Evolutionary conservation across 2,888 invertebrate genomes (phyloP).

Genomic region (Lepeophtheirus nordmannii): DNA sequence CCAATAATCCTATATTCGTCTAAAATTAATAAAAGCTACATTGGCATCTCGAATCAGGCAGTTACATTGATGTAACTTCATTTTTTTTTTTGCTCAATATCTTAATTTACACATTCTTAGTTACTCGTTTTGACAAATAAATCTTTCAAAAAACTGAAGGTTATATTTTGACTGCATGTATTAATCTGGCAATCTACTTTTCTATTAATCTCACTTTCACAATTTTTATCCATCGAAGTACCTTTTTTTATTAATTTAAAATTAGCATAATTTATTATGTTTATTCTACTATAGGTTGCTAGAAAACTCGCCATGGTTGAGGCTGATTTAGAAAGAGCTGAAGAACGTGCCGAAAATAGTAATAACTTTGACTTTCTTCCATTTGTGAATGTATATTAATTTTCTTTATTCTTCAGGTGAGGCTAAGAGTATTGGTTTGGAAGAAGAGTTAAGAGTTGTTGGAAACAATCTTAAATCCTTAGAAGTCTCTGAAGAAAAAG

Average conservation of each 20-base stretch:
- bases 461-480: slow-evolving; percentile 49
- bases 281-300: slow-evolving; percentile 44
- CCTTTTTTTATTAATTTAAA: background rate
- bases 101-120: too few species aligned
- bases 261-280: background rate
- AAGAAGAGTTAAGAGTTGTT: slow-evolving; percentile 47
- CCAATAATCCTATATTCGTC: too few species aligned
- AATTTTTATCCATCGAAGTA: background rate
- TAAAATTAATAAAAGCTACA: too few species aligned
- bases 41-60: too few species aligned
- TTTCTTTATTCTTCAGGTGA: slow-evolving; percentile 35
- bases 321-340: slow-evolving; percentile 45
- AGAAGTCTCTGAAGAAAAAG: slow-evolving; percentile 45
- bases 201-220: too few species aligned
- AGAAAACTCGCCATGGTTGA: slow-evolving; percentile 47
- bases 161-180: too few species aligned
- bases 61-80: too few species aligned
- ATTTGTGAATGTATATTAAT: background rate
- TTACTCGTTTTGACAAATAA: too few species aligned
- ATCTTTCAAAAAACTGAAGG: too few species aligned
- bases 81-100: too few species aligned
- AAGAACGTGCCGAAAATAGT: slow-evolving; percentile 51
- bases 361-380: slow-evolving; percentile 38
- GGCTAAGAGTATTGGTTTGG: slow-evolving; percentile 43
- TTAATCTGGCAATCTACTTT: too few species aligned